These are phyloP conservation scores for Sebastes taczanowskii DNA, from an alignment of 2,797 vertebrate genomes.

Conservation along the genomic window DNA sequence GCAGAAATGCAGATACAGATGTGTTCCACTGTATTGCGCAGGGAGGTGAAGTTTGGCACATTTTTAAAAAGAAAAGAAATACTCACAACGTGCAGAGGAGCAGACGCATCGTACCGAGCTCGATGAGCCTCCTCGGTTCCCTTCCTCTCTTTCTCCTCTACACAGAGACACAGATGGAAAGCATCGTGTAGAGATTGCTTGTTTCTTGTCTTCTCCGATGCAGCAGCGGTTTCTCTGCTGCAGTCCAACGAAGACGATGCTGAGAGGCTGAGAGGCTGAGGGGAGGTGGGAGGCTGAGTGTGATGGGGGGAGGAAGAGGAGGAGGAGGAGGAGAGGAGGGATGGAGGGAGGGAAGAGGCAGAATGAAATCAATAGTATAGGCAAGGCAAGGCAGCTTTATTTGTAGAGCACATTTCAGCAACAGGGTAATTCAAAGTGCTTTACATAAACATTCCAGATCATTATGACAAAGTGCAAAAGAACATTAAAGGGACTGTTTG, in stretches of 20 bases:
- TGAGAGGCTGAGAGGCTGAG: conserved; percentile 59
- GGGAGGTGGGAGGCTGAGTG: conserved; percentile 51
- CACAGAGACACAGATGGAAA: conserved; percentile 6
- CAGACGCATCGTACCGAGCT: conserved; percentile 29
- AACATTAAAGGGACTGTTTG: too few species aligned
- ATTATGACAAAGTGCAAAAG: too few species aligned
- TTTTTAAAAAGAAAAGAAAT: not conserved
- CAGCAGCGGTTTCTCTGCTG: conserved; percentile 83
- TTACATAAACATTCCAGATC: too few species aligned
- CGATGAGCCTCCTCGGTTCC: not conserved
- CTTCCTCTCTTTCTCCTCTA: not conserved
- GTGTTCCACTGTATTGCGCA: not conserved
- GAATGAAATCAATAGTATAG: conserved; percentile 65
- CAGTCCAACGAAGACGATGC: conserved; percentile 73
- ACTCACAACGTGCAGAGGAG: conserved; percentile 54
- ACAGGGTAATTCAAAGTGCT: too few species aligned
- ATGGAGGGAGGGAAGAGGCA: not conserved
- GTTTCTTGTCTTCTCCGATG: conserved; percentile 62
- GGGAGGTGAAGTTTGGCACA: conserved; percentile 28
- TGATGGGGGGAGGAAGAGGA: not conserved
- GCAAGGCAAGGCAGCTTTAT: too few species aligned
- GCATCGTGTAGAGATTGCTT: conserved; percentile 37
- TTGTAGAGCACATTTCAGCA: too few species aligned
- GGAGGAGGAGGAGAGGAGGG: not conserved
- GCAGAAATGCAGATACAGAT: not conserved